Evolutionary conservation across 2,797 vertebrate genomes (phyloP), one percentile per base, ranked within the genome.

Genomic region (Ptychobarbus kaznakovi): DNA sequence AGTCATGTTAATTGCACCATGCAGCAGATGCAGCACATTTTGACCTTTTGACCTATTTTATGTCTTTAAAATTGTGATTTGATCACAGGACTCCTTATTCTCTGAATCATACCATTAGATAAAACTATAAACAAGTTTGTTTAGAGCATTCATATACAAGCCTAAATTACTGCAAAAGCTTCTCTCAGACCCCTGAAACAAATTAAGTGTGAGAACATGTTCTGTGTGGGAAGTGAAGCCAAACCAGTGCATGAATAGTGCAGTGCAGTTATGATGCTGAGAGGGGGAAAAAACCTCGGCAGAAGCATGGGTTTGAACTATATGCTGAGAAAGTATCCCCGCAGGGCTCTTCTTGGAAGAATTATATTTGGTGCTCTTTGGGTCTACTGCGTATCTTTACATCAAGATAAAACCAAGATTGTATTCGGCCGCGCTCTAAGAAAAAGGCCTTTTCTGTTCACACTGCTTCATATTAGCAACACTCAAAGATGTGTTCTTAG

Each of bases 361-460:
- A 91, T 86, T 88, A 81, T 89, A 82, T 88, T 89, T 87, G 89
- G 88, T 92, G 87, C 89, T 90, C 88, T 86, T 49, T 82, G 83
- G 85, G 85, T 90, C 49, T 66, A 76, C 85, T 63, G 2, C 63
- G 65, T 83, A 86, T 87, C 81, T 86, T 83, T 90, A 89, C 88
- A 76, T 76, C 83, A 44, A 92, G 91, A 91, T 91, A 88, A 83
- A 87, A 85, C 20, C 20, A 73, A 78, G 74, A 84, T 70, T 70
- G 46, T 18, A 69, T 58, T 32, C 44, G 63, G 61, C 49, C 13
- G 46, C 1, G 6, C 58, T 75, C 58, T 66, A 58, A 40, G 53
- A 28, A 74, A 82, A 63, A 63, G 9, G 15, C 15, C 46, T 56
- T 77, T 76, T 66, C 49, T 84, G 20, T 20, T 35, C n/a, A 32